A percentile compares a stretch with the other conserved stretches of the same genome.
These are phyloP conservation scores for Crotalus tigris DNA, from an alignment of 2,113 vertebrate genomes.

Conservation along the genomic window DNA sequence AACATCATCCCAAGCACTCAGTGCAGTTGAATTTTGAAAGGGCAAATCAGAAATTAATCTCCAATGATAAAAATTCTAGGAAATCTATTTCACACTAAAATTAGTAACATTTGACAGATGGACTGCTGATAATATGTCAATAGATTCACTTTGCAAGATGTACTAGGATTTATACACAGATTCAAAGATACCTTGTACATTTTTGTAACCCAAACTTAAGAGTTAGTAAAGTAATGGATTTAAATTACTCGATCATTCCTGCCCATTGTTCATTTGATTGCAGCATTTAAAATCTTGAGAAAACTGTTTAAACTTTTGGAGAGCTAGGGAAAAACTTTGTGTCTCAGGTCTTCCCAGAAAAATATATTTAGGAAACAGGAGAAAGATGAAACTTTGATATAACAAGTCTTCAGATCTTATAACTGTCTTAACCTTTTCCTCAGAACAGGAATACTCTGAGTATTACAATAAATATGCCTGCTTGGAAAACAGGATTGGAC, in stretches of 20 bases:
- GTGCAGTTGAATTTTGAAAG: not conserved
- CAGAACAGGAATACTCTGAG: not conserved
- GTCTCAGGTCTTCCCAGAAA: not conserved
- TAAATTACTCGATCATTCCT: not conserved
- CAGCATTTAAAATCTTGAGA: not conserved
- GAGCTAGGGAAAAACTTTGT: not conserved
- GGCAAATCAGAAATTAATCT: conserved; percentile 4
- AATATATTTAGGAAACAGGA: not conserved
- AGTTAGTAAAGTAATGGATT: not conserved
- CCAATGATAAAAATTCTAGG: not conserved
- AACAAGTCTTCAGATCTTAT: not conserved
- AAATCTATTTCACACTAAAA: not conserved
- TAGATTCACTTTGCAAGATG: not conserved
- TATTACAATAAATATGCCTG: not conserved
- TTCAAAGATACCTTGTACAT: not conserved
- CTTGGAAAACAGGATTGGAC: not conserved
- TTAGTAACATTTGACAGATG: not conserved
- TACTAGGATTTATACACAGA: not conserved
- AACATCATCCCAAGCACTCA: not conserved
- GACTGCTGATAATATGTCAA: not conserved
- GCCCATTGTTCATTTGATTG: not conserved
- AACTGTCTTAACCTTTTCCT: not conserved
- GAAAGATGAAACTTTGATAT: not conserved
- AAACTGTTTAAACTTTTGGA: not conserved
- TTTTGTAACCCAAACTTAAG: not conserved